Evolutionary conservation across 2,113 vertebrate genomes (phyloP).

Genomic region (Eonycteris spelaea): DNA sequence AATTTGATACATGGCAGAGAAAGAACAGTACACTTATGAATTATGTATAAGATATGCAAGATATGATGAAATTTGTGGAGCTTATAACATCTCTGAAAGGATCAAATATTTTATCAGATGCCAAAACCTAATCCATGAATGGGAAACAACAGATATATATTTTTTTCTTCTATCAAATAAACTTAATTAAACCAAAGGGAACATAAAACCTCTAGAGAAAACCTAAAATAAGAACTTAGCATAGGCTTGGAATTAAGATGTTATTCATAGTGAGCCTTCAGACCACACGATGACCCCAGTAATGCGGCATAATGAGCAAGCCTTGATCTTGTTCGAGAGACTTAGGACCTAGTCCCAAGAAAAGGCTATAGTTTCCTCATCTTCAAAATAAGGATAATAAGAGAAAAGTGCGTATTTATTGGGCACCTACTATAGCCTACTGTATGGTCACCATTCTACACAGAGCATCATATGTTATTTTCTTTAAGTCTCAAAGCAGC

Average conservation of each 20-base stretch:
- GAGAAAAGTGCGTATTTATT: background rate
- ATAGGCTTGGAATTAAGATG: background rate
- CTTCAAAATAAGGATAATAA: background rate
- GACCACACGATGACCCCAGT: rapidly evolving
- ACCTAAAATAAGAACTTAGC: background rate
- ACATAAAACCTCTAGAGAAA: background rate
- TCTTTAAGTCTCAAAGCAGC: background rate
- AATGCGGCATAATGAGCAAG: background rate
- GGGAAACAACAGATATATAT: background rate
- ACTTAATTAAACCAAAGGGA: background rate
- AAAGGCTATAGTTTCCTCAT: background rate
- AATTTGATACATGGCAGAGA: background rate
- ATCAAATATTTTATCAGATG: background rate
- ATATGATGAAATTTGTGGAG: background rate
- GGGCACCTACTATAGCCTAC: background rate
- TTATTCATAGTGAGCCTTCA: background rate
- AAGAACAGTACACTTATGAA: background rate
- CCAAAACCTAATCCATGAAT: background rate
- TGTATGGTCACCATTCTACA: background rate
- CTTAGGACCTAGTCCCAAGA: background rate
- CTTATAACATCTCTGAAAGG: background rate
- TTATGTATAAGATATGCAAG: background rate
- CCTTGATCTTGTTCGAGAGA: background rate
- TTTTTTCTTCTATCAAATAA: background rate
- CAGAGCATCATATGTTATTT: background rate